Evolutionary conservation across 2,888 invertebrate species (phyloP).

Genomic region (Celastrina argiolus): DNA sequence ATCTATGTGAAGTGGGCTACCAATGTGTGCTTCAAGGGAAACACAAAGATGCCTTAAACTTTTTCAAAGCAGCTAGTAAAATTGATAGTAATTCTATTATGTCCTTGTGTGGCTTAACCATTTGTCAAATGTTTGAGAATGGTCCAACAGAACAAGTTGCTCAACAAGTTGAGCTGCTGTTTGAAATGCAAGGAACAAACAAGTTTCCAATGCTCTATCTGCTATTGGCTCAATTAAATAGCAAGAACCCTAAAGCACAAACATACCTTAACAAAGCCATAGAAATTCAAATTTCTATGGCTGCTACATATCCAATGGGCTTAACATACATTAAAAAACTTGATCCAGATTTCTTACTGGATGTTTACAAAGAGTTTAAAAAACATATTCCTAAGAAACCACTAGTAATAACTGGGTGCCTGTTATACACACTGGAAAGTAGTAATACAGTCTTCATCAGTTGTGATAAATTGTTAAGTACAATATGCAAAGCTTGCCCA

Average conservation of each 20-base stretch:
- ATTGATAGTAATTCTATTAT: slow-evolving; percentile 89
- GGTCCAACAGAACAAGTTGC: slow-evolving; percentile 85
- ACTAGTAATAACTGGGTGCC: slow-evolving; percentile 64
- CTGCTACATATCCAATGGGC: slow-evolving; percentile 81
- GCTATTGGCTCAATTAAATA: slow-evolving; percentile 81
- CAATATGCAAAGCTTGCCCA: slow-evolving; percentile 87
- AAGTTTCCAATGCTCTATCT: slow-evolving; percentile 83
- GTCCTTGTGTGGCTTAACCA: slow-evolving; percentile 88
- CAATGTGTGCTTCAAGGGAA: slow-evolving; percentile 86
- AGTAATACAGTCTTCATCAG: slow-evolving; percentile 70
- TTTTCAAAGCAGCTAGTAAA: slow-evolving; percentile 89
- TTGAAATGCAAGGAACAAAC: slow-evolving; percentile 85
- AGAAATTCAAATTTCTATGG: slow-evolving; percentile 62
- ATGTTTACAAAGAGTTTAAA: slow-evolving; percentile 86
- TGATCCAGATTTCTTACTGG: slow-evolving; percentile 91
- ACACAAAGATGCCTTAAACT: slow-evolving; percentile 86
- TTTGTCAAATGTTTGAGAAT: slow-evolving; percentile 87
- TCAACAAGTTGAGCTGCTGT: slow-evolving; percentile 91
- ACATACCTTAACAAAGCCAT: slow-evolving; percentile 80
- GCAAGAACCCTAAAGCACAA: slow-evolving; percentile 75
- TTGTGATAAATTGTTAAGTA: slow-evolving; percentile 82
- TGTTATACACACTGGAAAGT: slow-evolving; percentile 65
- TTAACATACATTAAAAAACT: slow-evolving; percentile 84
- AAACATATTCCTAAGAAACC: slow-evolving; percentile 83
- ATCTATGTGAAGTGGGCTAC: slow-evolving; percentile 89